phyloP scores from a whole-genome alignment of 2,888 invertebrate species.

The Thereva unica region DNA sequence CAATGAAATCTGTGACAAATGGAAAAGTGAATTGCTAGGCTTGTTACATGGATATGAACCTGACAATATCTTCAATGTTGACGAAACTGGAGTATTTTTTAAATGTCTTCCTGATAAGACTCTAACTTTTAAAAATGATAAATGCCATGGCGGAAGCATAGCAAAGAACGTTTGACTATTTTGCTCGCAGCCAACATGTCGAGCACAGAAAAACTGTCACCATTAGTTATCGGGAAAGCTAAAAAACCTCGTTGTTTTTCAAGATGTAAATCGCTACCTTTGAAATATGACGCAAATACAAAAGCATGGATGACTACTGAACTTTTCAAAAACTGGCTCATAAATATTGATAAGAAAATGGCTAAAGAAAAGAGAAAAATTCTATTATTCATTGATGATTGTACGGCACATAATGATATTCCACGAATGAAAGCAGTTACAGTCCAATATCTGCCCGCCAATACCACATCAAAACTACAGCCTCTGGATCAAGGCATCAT shows the following conservation, averaged over 20 bases:
- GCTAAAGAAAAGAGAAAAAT: too few relatives aligned
- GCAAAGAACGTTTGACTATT: conserved; percentile 46
- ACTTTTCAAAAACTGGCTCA: too few relatives aligned
- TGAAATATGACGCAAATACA: conserved; percentile 40
- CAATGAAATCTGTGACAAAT: too few relatives aligned
- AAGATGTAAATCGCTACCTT: conserved; percentile 18
- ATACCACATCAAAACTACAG: too few relatives aligned
- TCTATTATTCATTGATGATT: too few relatives aligned
- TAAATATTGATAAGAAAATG: too few relatives aligned
- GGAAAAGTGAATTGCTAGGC: too few relatives aligned
- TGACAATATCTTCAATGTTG: conserved; percentile 38
- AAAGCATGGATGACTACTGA: conserved; percentile 44
- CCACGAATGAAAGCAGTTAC: too few relatives aligned
- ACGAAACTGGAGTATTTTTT: conserved; percentile 48
- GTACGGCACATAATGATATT: too few relatives aligned
- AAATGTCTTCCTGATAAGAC: conserved; percentile 47
- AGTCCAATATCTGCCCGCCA: too few relatives aligned
- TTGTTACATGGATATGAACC: conserved; percentile 3
- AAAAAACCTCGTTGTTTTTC: conserved; percentile 40
- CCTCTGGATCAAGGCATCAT: too few relatives aligned
- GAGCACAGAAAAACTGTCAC: conserved; percentile 42
- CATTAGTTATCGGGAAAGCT: conserved; percentile 44
- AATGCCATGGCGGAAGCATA: conserved; percentile 46
- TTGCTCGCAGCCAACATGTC: conserved; percentile 45
- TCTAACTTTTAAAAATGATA: conserved; percentile 45